These are phyloP conservation scores for Poeciliopsis gracilis DNA, from an alignment of 2,797 vertebrate species.

Conservation along the genomic window DNA sequence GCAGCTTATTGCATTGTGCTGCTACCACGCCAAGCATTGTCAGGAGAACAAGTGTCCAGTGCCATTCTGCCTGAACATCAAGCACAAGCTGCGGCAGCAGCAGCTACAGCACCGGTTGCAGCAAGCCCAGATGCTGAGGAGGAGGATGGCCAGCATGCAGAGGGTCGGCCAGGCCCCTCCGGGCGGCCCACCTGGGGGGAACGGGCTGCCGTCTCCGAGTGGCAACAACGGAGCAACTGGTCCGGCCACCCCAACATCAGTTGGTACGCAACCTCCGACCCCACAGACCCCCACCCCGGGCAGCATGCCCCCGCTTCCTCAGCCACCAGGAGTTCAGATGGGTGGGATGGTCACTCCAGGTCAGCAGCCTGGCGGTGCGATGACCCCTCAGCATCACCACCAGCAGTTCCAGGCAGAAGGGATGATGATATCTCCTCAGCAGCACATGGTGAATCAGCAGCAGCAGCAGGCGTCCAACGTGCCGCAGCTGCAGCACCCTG, in stretches of 20 bases:
- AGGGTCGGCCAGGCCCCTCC: slow-evolving; percentile 79
- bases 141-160: slow-evolving; percentile 98
- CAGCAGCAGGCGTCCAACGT: slow-evolving; percentile 84
- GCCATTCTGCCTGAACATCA: slow-evolving; percentile 98
- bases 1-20: slow-evolving; percentile 96
- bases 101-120: slow-evolving; percentile 96
- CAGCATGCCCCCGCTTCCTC: slow-evolving; percentile 69
- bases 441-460: slow-evolving; percentile 73
- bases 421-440: slow-evolving; percentile 81
- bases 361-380: slow-evolving; percentile 68
- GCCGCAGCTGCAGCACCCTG: slow-evolving; percentile 82
- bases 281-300: slow-evolving; percentile 88
- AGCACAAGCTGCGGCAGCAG: slow-evolving; percentile 96
- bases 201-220: slow-evolving; percentile 82
- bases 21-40: slow-evolving; percentile 98
- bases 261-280: slow-evolving; percentile 89
- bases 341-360: slow-evolving; percentile 76
- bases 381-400: slow-evolving; percentile 75
- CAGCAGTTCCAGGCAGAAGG: slow-evolving; percentile 79
- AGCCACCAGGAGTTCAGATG: slow-evolving; percentile 72
- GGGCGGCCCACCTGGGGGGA: slow-evolving; percentile 78
- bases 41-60: slow-evolving; percentile 99
- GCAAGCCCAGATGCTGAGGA: slow-evolving; percentile 95
- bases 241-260: slow-evolving; percentile 86
- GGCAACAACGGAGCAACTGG: slow-evolving; percentile 76